Percentiles rank a stretch among this genome's conserved stretches.
Evolutionary conservation across 2,797 vertebrate genomes (phyloP).

Genomic region (Pseudocheirus occidentalis): DNA sequence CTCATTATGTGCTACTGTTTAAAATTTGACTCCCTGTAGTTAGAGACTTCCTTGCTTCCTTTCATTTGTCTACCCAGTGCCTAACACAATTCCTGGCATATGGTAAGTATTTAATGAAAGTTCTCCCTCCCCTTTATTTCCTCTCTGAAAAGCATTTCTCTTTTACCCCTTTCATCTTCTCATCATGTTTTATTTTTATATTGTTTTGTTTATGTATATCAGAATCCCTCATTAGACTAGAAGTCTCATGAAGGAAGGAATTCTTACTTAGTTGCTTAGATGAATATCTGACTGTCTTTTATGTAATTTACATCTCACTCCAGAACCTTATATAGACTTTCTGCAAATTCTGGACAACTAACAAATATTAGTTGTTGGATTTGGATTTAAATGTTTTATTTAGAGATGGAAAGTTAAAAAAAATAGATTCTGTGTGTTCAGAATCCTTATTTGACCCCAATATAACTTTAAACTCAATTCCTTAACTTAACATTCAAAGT

Average conservation of each 20-base stretch:
- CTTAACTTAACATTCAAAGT: not conserved
- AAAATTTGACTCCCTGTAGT: not conserved
- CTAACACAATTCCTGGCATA: not conserved
- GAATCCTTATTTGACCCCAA: not conserved
- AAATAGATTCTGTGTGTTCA: not conserved
- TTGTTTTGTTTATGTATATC: not conserved
- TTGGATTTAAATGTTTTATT: not conserved
- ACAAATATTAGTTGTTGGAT: not conserved
- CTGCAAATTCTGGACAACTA: not conserved
- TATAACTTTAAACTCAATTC: not conserved
- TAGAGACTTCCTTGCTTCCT: not conserved
- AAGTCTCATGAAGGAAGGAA: not conserved
- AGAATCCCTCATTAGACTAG: not conserved
- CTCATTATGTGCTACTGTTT: not conserved
- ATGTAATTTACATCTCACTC: not conserved
- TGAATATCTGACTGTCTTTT: not conserved
- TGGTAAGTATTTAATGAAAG: not conserved
- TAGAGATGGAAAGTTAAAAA: not conserved
- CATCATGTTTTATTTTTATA: not conserved
- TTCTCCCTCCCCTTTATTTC: not conserved
- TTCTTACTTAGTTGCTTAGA: not conserved
- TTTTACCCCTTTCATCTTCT: not conserved
- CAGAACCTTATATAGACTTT: not conserved
- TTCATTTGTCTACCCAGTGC: not conserved
- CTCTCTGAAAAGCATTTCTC: not conserved